Conservation (phyloP, 2,888 invertebrate species). For the Lissocephala sabroskyi region DNA sequence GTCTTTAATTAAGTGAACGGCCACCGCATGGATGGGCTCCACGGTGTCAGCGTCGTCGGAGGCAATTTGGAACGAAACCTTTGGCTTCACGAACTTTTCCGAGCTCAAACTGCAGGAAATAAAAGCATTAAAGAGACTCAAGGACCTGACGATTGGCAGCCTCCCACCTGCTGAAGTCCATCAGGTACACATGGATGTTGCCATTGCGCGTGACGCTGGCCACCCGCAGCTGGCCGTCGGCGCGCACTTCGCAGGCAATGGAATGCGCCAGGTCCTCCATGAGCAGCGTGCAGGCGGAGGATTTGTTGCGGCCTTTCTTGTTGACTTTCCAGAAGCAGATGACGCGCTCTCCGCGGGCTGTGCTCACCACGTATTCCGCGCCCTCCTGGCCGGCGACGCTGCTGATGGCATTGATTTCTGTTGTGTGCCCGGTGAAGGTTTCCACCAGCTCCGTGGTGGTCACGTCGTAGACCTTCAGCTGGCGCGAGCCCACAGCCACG, state of each 20-base stretch:
- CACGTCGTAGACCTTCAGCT: conserved; percentile 75
- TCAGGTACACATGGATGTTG: conserved; percentile 83
- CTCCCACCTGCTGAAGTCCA: conserved; percentile 79
- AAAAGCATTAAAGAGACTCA: background rate
- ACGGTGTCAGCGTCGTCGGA: conserved; percentile 74
- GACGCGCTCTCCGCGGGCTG: conserved; percentile 69
- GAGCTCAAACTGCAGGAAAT: conserved; percentile 56
- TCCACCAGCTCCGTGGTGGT: conserved; percentile 76
- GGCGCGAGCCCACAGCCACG: conserved; percentile 64
- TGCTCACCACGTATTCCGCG: conserved; percentile 65
- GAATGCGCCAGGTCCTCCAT: conserved; percentile 80
- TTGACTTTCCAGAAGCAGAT: conserved; percentile 71
- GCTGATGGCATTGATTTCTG: conserved; percentile 74
- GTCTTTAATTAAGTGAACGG: conserved; percentile 69
- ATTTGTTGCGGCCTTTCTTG: conserved; percentile 72
- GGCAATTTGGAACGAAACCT: conserved; percentile 76
- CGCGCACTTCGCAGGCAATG: conserved; percentile 74
- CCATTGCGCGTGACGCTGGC: conserved; percentile 81
- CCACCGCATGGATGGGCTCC: conserved; percentile 75
- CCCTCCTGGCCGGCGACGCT: conserved; percentile 48
- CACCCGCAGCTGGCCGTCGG: conserved; percentile 74
- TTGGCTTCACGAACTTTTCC: conserved; percentile 78
- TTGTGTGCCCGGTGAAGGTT: conserved; percentile 79
- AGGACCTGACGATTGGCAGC: background rate
- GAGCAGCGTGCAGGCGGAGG: conserved; percentile 76